Evolutionary conservation across 2,888 invertebrate species (phyloP).

Genomic region (Cantharis nigra): DNA sequence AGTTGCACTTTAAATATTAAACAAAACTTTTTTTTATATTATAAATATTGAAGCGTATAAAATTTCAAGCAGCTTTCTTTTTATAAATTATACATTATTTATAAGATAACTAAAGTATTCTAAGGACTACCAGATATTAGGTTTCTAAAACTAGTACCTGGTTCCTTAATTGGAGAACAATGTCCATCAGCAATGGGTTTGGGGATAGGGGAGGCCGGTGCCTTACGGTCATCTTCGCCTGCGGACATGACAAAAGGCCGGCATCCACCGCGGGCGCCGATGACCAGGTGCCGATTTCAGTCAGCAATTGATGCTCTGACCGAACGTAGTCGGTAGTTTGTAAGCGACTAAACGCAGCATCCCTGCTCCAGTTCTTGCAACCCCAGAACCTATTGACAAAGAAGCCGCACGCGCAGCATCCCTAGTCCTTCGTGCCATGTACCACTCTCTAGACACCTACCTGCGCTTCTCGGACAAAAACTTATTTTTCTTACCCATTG

Average conservation of each 20-base stretch:
- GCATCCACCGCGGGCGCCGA: slow-evolving; percentile 49
- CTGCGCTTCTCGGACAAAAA: slow-evolving; percentile 31
- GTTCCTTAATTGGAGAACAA: slow-evolving; percentile 53
- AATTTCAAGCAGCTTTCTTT: background rate
- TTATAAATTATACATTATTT: background rate
- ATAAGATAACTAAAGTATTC: background rate
- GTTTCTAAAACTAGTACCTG: slow-evolving; percentile 42
- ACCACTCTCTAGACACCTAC: slow-evolving; percentile 31
- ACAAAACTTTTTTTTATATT: background rate
- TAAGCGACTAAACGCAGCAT: slow-evolving; percentile 39
- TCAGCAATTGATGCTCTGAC: slow-evolving; percentile 29
- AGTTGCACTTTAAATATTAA: background rate
- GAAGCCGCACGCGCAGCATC: slow-evolving; percentile 41
- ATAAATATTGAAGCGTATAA: background rate
- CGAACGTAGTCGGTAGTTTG: slow-evolving; percentile 32
- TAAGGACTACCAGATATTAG: slow-evolving; percentile 26
- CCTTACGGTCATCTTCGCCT: slow-evolving; percentile 52
- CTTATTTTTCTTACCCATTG: slow-evolving; percentile 22
- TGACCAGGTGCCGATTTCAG: slow-evolving; percentile 49
- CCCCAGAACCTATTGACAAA: slow-evolving; percentile 39
- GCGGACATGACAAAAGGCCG: slow-evolving; percentile 49
- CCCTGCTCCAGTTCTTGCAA: slow-evolving; percentile 36
- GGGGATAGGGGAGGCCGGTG: slow-evolving; percentile 43
- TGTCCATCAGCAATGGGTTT: slow-evolving; percentile 54
- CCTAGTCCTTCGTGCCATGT: slow-evolving; percentile 29